Conservation (phyloP, 2,113 vertebrate genomes). For the Mystacornis crossleyi region DNA sequence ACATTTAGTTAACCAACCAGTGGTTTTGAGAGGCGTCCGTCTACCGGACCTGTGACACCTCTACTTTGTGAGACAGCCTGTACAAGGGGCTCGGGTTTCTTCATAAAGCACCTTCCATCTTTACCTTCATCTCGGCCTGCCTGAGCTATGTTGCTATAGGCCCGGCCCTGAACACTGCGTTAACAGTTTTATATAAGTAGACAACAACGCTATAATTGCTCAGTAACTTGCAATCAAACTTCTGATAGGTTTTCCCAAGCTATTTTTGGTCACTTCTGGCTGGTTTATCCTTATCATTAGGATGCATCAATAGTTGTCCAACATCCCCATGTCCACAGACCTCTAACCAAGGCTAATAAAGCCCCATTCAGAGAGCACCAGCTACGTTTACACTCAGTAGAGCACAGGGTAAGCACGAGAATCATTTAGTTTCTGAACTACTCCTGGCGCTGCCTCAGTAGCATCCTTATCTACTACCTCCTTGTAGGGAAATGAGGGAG, state of each 20-base stretch:
- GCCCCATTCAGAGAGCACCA: not conserved
- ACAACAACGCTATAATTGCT: not conserved
- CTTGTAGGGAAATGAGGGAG: not conserved
- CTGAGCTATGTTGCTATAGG: too few relatives aligned
- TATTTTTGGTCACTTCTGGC: not conserved
- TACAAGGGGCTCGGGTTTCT: too few relatives aligned
- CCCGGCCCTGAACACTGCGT: too few relatives aligned
- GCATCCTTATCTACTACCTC: not conserved
- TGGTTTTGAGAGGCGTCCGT: too few relatives aligned
- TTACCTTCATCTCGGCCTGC: too few relatives aligned
- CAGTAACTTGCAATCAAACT: not conserved
- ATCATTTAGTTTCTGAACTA: not conserved
- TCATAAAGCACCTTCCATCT: too few relatives aligned
- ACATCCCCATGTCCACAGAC: not conserved
- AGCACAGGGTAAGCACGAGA: not conserved
- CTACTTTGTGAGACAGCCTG: too few relatives aligned
- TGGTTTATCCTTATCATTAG: not conserved
- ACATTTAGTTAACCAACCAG: too few relatives aligned
- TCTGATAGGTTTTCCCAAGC: not conserved
- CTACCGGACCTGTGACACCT: too few relatives aligned
- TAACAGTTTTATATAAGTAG: not conserved
- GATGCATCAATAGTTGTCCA: not conserved
- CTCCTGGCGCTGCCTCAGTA: not conserved
- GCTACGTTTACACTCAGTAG: accelerated
- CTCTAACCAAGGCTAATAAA: not conserved